Evolutionary conservation across 2,797 vertebrate genomes (phyloP).

Genomic region (Champsocephalus gunnari): DNA sequence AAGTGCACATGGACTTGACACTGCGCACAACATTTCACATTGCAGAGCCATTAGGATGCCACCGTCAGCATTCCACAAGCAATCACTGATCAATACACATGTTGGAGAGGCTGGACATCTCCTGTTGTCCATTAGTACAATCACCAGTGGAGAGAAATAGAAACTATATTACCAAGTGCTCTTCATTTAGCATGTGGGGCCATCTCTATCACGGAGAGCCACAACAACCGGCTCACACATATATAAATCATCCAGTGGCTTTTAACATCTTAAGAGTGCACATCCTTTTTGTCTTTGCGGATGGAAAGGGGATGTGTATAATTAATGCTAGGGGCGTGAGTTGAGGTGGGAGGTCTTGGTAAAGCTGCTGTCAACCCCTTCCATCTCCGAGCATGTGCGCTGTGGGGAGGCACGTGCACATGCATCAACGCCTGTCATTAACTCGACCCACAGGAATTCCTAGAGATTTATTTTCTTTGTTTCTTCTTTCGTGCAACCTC

Average conservation of each 20-base stretch:
- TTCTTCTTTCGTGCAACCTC: slow-evolving; percentile 18
- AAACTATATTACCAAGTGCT: slow-evolving; percentile 36
- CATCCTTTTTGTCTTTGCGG: slow-evolving; percentile 58
- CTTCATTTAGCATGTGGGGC: slow-evolving; percentile 5
- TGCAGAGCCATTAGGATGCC: slow-evolving; percentile 35
- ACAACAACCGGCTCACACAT: slow-evolving; percentile 32
- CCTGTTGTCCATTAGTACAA: slow-evolving; percentile 50
- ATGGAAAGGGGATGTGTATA: slow-evolving; percentile 66
- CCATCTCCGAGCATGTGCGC: slow-evolving; percentile 26
- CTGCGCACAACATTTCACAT: slow-evolving; percentile 10
- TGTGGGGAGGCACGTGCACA: slow-evolving; percentile 25
- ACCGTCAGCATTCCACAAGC: slow-evolving; percentile 30
- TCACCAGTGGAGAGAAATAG: slow-evolving; percentile 22
- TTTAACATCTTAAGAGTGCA: slow-evolving; percentile 64
- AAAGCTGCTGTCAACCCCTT: slow-evolving; percentile 32
- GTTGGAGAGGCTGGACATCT: slow-evolving; percentile 12
- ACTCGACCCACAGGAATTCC: slow-evolving; percentile 40
- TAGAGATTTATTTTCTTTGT: slow-evolving; percentile 13
- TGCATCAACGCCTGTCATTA: slow-evolving; percentile 45
- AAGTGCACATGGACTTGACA: slow-evolving; percentile 29
- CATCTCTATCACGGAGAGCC: slow-evolving; percentile 32
- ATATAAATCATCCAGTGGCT: slow-evolving; percentile 72
- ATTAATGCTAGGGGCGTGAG: slow-evolving; percentile 68
- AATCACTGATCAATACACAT: slow-evolving; percentile 57
- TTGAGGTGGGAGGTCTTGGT: slow-evolving; percentile 52